Evolutionary conservation across 1,140 invertebrate species (phyloP), one percentile per base, ranked within the genome.

Genomic region (Hestina assimilis): DNA sequence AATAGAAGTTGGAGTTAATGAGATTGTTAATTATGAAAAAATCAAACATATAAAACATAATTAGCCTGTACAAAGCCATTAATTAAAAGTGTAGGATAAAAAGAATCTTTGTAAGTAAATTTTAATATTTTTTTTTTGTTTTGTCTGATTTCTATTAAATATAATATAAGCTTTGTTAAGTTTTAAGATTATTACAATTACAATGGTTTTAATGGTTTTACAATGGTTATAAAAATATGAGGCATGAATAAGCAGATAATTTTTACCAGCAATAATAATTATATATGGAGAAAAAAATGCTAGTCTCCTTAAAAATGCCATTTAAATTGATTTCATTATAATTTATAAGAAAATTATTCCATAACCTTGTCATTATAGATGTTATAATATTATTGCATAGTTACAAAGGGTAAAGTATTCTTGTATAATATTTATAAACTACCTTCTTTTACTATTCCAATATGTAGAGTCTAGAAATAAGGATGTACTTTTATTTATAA

Each of bases 401-500:
- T n/a, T n/a, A n/a, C n/a, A n/a, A n/a, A n/a, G n/a, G n/a, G n/a
- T n/a, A n/a, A n/a, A n/a, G n/a, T n/a, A n/a, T n/a, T n/a, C n/a
- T n/a, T n/a, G n/a, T n/a, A 28, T 35, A 38, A 17, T 19, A 6
- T 17, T 6, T 38, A 33, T 33, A 9, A 38, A 38, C 33, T 38
- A 8, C 33, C 33, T 38, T 15, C 33, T 38, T 9, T 17, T 4
- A 2, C 17, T n/a, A 2, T 3, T n/a, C 15, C n/a, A 2, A 14
- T 33, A 15, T 41, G 24, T 38, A 19, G 1, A 38, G 9, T 19
- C 15, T 38, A 38, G 40, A 21, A 33, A 11, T 20, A 20, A 54
- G 15, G 11, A 21, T 48, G 21, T 38, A 38, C 14, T 38, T 35
- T 9, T 52, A 40, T 59, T 33, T 31, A 14, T 52, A 28, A n/a